A percentile compares a stretch with the other conserved stretches of the same genome.
Evolutionary conservation across 35 echinoderm and acorn worm species (phyloP).

Genomic region (Nesometra sesokonis): DNA sequence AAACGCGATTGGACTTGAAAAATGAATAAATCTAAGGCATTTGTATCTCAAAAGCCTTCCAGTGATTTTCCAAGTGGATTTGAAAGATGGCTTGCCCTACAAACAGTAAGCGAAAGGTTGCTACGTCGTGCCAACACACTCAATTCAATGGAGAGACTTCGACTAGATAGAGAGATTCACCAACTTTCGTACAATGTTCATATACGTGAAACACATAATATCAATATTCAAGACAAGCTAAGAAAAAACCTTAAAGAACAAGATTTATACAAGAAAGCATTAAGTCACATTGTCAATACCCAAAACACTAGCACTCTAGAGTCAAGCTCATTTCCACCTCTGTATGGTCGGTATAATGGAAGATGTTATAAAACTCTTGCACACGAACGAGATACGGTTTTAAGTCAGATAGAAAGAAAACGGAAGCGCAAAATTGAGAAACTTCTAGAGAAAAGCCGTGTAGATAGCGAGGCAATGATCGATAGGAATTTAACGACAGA

Average conservation of each 20-base stretch:
- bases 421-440: constrained; percentile 19
- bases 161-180: constrained; percentile 18
- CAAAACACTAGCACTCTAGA: neutral
- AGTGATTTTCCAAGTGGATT: constrained; percentile 61
- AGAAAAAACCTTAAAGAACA: constrained; percentile 25
- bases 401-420: constrained; percentile 22
- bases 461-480: constrained; percentile 48
- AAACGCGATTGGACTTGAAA: too few species aligned
- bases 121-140: constrained; percentile 35
- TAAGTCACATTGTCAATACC: neutral
- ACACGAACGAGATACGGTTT: constrained; percentile 23
- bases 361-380: constrained; percentile 7
- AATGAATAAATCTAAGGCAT: too few species aligned
- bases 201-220: constrained; percentile 20
- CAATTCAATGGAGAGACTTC: constrained; percentile 53
- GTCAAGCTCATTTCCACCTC: neutral
- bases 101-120: constrained; percentile 45
- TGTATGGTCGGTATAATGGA: constrained; percentile 48
- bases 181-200: constrained; percentile 48
- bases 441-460: constrained; percentile 28
- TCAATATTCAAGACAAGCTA: constrained; percentile 30
- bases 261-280: constrained; percentile 46
- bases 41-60: neutral
- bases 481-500: constrained; percentile 36
- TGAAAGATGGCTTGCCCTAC: constrained; percentile 50